These are phyloP conservation scores for Aplodontia rufa DNA, from an alignment of 2,113 vertebrate genomes.

Conservation along the genomic window DNA sequence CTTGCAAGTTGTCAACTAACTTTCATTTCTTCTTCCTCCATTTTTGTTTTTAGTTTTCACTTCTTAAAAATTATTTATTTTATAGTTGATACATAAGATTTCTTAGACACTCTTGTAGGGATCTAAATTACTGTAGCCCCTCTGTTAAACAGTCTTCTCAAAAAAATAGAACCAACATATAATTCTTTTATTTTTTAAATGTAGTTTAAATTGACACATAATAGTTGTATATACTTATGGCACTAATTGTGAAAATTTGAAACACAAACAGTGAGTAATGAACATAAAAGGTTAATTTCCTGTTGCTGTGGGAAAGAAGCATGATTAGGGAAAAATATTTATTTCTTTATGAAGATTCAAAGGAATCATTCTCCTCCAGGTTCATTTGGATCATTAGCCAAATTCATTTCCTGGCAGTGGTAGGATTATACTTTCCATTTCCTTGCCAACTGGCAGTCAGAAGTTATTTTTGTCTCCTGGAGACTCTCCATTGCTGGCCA, in stretches of 20 bases:
- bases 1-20: not conserved
- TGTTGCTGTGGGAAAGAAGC: not conserved
- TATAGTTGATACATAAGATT: not conserved
- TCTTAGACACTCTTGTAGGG: not conserved
- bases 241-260: not conserved
- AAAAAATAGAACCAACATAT: not conserved
- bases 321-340: not conserved
- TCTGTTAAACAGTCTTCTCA: not conserved
- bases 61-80: not conserved
- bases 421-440: not conserved
- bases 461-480: no score
- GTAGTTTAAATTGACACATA: not conserved
- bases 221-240: not conserved
- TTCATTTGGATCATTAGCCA: not conserved
- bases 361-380: not conserved
- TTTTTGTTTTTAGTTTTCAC: no score
- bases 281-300: not conserved
- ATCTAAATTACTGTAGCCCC: no score
- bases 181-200: not conserved
- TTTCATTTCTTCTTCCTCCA: not conserved
- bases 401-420: not conserved
- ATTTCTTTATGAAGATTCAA: not conserved
- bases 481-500: not conserved
- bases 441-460: not conserved
- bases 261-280: no score